These are phyloP conservation scores for Chalcis sispes DNA, from an alignment of 2,888 invertebrate species.

Conservation along the genomic window DNA sequence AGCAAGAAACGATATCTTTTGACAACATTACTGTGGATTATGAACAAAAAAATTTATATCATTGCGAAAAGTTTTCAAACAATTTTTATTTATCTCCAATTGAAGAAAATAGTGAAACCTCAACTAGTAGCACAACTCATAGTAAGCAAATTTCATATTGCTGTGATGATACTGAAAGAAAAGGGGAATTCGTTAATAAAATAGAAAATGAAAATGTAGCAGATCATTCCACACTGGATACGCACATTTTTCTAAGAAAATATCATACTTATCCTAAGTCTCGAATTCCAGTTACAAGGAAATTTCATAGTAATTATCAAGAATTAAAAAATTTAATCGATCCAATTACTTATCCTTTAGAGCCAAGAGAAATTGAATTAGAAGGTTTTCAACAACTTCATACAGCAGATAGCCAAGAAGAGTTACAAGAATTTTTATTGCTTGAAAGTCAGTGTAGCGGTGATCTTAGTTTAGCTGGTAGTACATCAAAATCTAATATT, in stretches of 20 bases:
- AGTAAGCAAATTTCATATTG: constrained; percentile 58
- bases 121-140: constrained; percentile 76
- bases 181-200: too few relatives aligned
- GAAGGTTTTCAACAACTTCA: constrained; percentile 79
- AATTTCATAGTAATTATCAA: constrained; percentile 60
- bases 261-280: constrained; percentile 79
- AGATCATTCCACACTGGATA: constrained; percentile 27
- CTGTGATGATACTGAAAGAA: constrained; percentile 6
- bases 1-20: not conserved
- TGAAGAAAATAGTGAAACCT: constrained; percentile 79
- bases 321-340: constrained; percentile 66
- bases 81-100: constrained; percentile 77
- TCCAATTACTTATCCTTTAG: constrained; percentile 77
- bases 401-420: constrained; percentile 80
- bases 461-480: constrained; percentile 77
- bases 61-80: not conserved
- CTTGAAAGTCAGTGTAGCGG: constrained; percentile 79
- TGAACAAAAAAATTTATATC: not conserved
- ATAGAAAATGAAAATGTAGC: constrained; percentile 14
- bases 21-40: not conserved
- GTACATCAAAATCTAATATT: constrained; percentile 72
- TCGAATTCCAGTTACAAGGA: constrained; percentile 72
- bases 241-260: constrained; percentile 69
- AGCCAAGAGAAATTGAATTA: constrained; percentile 80
- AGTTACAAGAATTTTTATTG: constrained; percentile 80